These are phyloP conservation scores for Caenorhabditis plicata DNA, from an alignment of 2,888 invertebrate species.

Conservation along the genomic window DNA sequence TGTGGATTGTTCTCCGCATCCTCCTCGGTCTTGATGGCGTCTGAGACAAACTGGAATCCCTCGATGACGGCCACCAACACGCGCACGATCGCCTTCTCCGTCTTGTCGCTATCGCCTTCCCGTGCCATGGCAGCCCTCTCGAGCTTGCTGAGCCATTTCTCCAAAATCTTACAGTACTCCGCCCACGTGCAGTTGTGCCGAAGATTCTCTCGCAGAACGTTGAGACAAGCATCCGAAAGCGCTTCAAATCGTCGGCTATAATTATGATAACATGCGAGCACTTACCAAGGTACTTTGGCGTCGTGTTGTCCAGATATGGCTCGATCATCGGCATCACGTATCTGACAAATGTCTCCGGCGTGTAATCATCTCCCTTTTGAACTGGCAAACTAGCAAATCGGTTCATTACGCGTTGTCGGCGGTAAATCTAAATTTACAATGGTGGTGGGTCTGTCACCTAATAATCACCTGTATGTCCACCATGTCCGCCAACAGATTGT, in stretches of 20 bases:
- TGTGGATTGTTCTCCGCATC: conserved; percentile 9
- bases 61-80: conserved; percentile 76
- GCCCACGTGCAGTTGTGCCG: too few relatives aligned
- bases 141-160: conserved; percentile 79
- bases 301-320: conserved; percentile 79
- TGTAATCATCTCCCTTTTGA: background rate
- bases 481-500: conserved; percentile 87
- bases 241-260: conserved; percentile 6
- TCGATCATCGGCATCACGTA: conserved; percentile 83
- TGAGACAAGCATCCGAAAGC: conserved; percentile 34
- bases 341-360: conserved; percentile 75
- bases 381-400: too few relatives aligned
- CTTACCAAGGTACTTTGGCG: conserved; percentile 74
- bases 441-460: too few relatives aligned
- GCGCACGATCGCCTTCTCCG: conserved; percentile 74
- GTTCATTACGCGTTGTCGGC: conserved; percentile 83
- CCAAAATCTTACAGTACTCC: conserved; percentile 76
- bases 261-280: background rate
- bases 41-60: conserved; percentile 82
- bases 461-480: conserved; percentile 64
- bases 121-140: conserved; percentile 66
- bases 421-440: too few relatives aligned
- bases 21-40: conserved; percentile 15
- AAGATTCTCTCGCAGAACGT: too few relatives aligned
- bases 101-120: conserved; percentile 68